Base-by-base conservation (phyloP, 2,797 vertebrate genomes). In the Florisuga fusca region DNA sequence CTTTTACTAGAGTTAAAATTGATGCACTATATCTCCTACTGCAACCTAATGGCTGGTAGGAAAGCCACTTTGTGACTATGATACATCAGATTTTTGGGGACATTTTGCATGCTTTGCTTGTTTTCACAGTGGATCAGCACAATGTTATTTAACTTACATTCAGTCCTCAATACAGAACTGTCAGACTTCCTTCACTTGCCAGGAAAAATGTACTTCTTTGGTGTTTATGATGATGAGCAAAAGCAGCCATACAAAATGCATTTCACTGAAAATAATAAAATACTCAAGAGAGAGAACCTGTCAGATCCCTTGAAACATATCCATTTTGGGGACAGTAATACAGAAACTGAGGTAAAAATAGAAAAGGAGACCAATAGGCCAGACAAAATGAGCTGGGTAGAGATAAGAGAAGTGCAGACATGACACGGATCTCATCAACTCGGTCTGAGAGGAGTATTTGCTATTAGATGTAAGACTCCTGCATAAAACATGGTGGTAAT, bases 401-500 rank as follows among this genome's bases (percentile, higher is more conserved):
- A 87, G 93, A 57, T 14, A n/a, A 71, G 16, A 76, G 66, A 77
- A 90, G 34, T 54, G 45, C 84, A 88, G 78, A 62, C 51, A 72
- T 0, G 0, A 36, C 51, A 26, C 23, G 21, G 29, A 63, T 89
- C 50, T 59, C 46, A 50, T 61, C 84, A 81, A 15, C 82, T 59
- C 90, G 69, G 59, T 53, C 74, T 2, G 1, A 81, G 43, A 87
- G 50, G 46, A 84, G 21, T 34, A 59, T 87, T 94, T 91, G 74
- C 82, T 91, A 16, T 78, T 81, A 81, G 48, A 63, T 66, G 41
- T 45, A 90, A 59, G 87, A 74, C 36, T 80, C 50, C 57, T 94
- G 87, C 85, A 94, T 90, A 90, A 95, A 96, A 93, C 84, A 50
- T 72, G 41, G 80, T 83, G 64, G 53, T 61, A 84, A 91, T 51